Conservation (phyloP, 2,888 invertebrate genomes). For the Drosophila meridionalis region DNA sequence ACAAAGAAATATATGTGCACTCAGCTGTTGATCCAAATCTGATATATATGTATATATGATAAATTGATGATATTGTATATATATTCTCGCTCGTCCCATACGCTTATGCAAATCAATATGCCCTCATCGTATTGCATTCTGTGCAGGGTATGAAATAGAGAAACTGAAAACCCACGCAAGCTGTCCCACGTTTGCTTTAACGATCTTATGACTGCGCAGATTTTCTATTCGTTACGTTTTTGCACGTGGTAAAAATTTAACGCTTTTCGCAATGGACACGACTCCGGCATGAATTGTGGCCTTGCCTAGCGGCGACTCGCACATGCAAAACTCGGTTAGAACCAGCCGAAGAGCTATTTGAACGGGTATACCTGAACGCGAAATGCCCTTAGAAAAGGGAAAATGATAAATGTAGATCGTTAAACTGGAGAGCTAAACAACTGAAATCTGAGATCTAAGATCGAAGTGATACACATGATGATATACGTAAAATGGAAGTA, state of each 20-base stretch:
- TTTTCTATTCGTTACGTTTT: slow-evolving; percentile 3
- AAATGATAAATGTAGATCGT: no score
- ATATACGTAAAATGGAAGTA: neutral
- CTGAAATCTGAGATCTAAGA: no score
- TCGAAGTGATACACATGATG: neutral
- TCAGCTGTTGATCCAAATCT: no score
- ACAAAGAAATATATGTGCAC: no score
- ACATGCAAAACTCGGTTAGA: slow-evolving; percentile 6
- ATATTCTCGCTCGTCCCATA: neutral
- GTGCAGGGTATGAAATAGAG: neutral
- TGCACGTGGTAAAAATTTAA: slow-evolving; percentile 61
- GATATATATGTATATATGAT: no score
- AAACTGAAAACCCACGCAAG: slow-evolving; percentile 53
- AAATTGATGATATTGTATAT: no score
- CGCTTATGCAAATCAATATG: neutral
- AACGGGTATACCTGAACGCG: neutral
- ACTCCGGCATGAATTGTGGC: slow-evolving; percentile 55
- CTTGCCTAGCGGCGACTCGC: slow-evolving; percentile 46
- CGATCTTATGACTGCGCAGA: slow-evolving; percentile 42
- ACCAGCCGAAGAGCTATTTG: neutral
- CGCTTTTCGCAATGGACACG: slow-evolving; percentile 56
- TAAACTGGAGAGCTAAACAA: neutral
- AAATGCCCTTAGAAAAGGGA: neutral
- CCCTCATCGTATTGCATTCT: no score
- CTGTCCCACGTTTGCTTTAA: slow-evolving; percentile 58